Evolutionary conservation across 2,888 invertebrate genomes (phyloP).

Genomic region (Diarsia dahlii): DNA sequence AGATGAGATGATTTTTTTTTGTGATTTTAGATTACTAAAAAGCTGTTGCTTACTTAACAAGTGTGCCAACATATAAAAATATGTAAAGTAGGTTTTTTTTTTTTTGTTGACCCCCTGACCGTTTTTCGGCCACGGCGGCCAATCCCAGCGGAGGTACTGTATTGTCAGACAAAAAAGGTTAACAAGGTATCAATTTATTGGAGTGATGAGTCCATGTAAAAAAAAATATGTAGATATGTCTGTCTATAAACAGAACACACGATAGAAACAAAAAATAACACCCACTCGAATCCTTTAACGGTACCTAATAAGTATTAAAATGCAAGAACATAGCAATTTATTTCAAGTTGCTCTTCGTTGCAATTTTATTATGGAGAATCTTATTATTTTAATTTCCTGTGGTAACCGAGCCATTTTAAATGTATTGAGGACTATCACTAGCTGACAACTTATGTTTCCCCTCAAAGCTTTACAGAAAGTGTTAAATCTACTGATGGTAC

Average conservation of each 20-base stretch:
- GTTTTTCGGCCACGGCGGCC: too few species aligned
- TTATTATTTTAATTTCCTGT: too few species aligned
- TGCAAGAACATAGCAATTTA: conserved; percentile 9
- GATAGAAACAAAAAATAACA: conserved; percentile 31
- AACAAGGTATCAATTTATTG: conserved; percentile 59
- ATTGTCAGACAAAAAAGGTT: conserved; percentile 48
- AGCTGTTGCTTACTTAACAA: conserved; percentile 24
- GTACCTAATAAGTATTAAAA: conserved; percentile 15
- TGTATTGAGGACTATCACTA: too few species aligned
- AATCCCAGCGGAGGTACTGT: too few species aligned
- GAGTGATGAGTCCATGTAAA: conserved; percentile 48
- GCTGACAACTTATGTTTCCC: too few species aligned
- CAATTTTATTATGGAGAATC: background rate
- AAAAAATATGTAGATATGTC: conserved; percentile 34
- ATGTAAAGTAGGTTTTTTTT: conserved; percentile 36
- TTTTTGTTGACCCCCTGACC: too few species aligned
- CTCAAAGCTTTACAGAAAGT: too few species aligned
- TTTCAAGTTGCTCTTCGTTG: background rate
- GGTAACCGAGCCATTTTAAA: background rate
- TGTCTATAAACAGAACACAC: conserved; percentile 25
- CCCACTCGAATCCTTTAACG: conserved; percentile 5
- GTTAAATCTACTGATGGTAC: too few species aligned
- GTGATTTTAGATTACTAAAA: background rate
- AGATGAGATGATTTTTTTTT: background rate
- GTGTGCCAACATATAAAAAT: conserved; percentile 31